phyloP scores from a whole-genome alignment of 2,797 vertebrate genomes.

The Megalops cyprinoides region DNA sequence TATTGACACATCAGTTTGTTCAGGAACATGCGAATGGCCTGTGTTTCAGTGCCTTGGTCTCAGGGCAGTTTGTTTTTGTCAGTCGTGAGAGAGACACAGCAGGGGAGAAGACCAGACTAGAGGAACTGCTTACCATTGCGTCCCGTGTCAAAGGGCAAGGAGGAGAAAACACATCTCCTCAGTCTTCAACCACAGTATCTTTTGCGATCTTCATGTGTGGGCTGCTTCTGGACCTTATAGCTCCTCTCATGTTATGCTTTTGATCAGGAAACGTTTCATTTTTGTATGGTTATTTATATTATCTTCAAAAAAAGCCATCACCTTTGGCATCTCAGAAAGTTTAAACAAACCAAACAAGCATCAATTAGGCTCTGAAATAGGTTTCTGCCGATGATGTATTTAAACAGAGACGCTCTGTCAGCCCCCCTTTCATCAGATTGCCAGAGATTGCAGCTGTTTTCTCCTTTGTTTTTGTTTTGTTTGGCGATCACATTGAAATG shows the following conservation, averaged over 20 bases:
- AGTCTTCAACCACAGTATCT: slow-evolving; percentile 58
- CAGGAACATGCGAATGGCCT: too few relatives aligned
- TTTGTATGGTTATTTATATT: slow-evolving; percentile 11
- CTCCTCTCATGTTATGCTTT: slow-evolving; percentile 65
- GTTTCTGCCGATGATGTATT: slow-evolving; percentile 46
- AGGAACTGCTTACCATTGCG: slow-evolving; percentile 30
- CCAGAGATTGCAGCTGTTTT: slow-evolving; percentile 55
- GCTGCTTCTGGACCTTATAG: slow-evolving; percentile 50
- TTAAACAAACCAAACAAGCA: slow-evolving; percentile 65
- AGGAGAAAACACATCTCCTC: slow-evolving; percentile 46
- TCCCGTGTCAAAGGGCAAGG: slow-evolving; percentile 33
- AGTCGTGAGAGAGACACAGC: not conserved
- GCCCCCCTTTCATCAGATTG: slow-evolving; percentile 58
- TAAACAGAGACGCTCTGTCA: slow-evolving; percentile 49
- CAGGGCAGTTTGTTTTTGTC: not conserved
- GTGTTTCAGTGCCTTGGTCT: too few relatives aligned
- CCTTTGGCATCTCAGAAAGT: slow-evolving; percentile 63
- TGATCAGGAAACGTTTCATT: slow-evolving; percentile 21
- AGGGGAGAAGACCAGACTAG: not conserved
- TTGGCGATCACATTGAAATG: slow-evolving; percentile 55
- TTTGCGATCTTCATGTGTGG: slow-evolving; percentile 72
- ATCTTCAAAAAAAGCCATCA: slow-evolving; percentile 63
- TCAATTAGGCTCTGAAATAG: slow-evolving; percentile 58
- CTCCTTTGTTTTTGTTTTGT: slow-evolving; percentile 66
- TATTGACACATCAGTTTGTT: not conserved